These are phyloP conservation scores for Chlorops oryzae DNA, from an alignment of 1,140 invertebrate genomes.

Conservation along the genomic window DNA sequence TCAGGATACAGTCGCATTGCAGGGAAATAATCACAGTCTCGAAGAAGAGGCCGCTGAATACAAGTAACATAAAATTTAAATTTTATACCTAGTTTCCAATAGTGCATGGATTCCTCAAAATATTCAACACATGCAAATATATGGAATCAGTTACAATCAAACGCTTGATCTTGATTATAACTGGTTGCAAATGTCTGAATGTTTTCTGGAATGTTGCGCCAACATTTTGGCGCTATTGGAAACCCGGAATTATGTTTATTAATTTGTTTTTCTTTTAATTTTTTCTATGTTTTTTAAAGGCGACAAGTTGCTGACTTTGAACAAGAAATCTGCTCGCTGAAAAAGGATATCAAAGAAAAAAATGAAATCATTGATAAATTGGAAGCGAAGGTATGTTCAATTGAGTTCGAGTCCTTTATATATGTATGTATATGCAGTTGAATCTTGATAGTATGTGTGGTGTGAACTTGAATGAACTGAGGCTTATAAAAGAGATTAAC, in stretches of 20 bases:
- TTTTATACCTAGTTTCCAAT: too few species aligned
- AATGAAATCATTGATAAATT: slow-evolving; percentile 26
- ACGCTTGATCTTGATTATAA: too few species aligned
- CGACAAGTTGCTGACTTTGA: slow-evolving; percentile 36
- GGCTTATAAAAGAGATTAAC: too few species aligned
- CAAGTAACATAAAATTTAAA: too few species aligned
- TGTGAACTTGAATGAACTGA: too few species aligned
- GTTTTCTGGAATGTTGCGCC: background rate
- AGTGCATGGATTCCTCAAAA: too few species aligned
- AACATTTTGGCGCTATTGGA: background rate
- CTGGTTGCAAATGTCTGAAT: too few species aligned
- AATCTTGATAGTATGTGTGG: too few species aligned
- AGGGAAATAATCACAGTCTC: slow-evolving; percentile 61
- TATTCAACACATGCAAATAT: too few species aligned
- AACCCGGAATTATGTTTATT: background rate
- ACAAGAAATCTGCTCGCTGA: slow-evolving; percentile 26
- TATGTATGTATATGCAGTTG: background rate
- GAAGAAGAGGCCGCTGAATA: slow-evolving; percentile 57
- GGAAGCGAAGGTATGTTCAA: slow-evolving; percentile 18
- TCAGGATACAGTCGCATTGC: slow-evolving; percentile 56
- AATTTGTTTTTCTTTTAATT: background rate
- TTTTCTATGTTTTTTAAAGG: slow-evolving; percentile 15
- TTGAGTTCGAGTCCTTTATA: background rate
- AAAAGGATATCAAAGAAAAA: slow-evolving; percentile 25
- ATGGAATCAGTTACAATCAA: too few species aligned